A percentile compares a stretch with the other conserved stretches of the same genome.
Conservation (phyloP, 2,888 invertebrate genomes). For the Lysandra coridon region DNA sequence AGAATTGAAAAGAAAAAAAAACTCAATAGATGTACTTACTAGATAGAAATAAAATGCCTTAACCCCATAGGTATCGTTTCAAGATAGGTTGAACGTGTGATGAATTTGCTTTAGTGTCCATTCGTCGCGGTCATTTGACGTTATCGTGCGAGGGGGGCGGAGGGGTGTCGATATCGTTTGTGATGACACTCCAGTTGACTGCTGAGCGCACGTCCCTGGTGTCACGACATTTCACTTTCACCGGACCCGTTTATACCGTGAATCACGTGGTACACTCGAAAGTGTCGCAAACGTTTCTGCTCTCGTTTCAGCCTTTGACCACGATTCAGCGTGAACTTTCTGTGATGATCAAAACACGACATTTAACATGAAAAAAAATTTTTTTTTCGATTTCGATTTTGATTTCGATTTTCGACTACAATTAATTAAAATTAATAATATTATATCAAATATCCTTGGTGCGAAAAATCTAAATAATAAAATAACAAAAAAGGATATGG, state of each 20-base stretch:
- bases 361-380: not conserved
- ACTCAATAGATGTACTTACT: too few species aligned
- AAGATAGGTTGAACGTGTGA: not conserved
- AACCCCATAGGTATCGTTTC: not conserved
- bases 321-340: constrained; percentile 14
- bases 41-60: too few species aligned
- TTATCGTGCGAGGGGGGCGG: not conserved
- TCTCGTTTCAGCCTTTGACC: constrained; percentile 7
- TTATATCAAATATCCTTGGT: too few species aligned
- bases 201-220: constrained; percentile 45
- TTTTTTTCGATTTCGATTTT: too few species aligned
- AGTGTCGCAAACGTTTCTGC: constrained; percentile 28
- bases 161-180: not conserved
- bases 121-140: not conserved
- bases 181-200: constrained; percentile 23
- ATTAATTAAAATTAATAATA: too few species aligned
- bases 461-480: too few species aligned
- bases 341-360: not conserved
- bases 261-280: constrained; percentile 10
- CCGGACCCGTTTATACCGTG: constrained; percentile 55
- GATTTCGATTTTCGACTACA: too few species aligned
- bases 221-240: constrained; percentile 70
- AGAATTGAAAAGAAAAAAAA: too few species aligned
- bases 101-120: not conserved
- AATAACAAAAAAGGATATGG: too few species aligned